These are phyloP conservation scores for Polyploca ridens DNA, from an alignment of 2,888 invertebrate genomes.

Conservation along the genomic window DNA sequence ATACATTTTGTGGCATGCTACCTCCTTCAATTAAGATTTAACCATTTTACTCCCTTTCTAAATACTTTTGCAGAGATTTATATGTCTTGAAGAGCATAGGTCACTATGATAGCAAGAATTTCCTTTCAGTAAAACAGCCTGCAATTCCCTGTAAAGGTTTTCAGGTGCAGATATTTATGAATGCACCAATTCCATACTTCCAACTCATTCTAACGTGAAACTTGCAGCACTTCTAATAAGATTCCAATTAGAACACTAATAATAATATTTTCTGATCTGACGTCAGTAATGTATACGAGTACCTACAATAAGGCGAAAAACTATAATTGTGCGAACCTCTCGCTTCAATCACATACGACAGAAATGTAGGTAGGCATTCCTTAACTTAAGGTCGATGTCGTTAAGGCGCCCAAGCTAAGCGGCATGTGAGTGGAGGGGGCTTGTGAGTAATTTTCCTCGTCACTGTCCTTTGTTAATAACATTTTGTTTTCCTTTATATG, in stretches of 20 bases:
- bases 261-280: neutral
- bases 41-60: no score
- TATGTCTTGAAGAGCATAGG: no score
- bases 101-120: neutral
- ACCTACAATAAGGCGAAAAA: neutral
- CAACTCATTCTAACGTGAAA: neutral
- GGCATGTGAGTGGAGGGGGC: conserved; percentile 24
- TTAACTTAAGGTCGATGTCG: conserved; percentile 24
- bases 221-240: neutral
- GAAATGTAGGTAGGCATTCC: conserved; percentile 23
- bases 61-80: no score
- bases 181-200: no score
- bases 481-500: conserved; percentile 18
- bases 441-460: conserved; percentile 50
- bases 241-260: conserved; percentile 1
- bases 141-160: neutral
- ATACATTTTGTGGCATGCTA: no score
- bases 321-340: neutral
- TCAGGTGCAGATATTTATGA: no score
- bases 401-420: conserved; percentile 21
- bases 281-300: neutral
- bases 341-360: neutral
- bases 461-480: conserved; percentile 43
- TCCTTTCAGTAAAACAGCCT: neutral
- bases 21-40: no score